These are phyloP conservation scores for Geodia barretti DNA, from an alignment of 37 sponge, comb jelly and placozoan species.

Conservation along the genomic window DNA sequence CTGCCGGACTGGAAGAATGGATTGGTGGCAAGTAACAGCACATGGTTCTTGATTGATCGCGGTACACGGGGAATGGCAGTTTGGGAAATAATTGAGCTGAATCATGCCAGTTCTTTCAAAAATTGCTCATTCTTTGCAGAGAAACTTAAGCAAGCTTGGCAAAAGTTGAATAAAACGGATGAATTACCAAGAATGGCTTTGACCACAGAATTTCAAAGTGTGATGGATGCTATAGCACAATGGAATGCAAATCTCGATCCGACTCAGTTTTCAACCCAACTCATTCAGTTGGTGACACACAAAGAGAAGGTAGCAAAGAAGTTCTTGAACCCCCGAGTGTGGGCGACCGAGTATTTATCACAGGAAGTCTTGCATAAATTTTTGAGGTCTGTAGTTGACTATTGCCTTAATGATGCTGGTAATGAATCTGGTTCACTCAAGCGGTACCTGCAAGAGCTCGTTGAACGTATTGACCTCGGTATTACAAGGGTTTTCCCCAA, in stretches of 20 bases:
- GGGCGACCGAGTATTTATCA: neutral
- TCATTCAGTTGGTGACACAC: neutral
- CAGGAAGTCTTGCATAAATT: neutral
- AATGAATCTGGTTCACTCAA: too few relatives aligned
- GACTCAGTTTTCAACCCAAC: neutral
- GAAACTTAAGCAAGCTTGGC: neutral
- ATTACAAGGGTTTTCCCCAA: neutral
- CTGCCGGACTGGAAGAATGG: neutral
- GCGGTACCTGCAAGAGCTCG: neutral
- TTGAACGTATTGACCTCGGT: neutral
- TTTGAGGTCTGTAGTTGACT: neutral
- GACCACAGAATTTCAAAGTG: neutral
- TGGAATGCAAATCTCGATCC: neutral
- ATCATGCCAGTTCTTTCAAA: neutral
- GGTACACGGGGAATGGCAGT: neutral
- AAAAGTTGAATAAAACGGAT: neutral
- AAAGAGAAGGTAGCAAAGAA: neutral
- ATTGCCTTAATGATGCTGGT: too few relatives aligned
- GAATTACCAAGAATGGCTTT: neutral
- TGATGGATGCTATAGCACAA: neutral
- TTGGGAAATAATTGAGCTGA: slow-evolving; percentile 25
- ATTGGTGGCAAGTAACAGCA: neutral
- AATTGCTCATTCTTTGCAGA: neutral
- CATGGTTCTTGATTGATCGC: slow-evolving; percentile 7
- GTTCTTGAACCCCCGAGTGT: neutral